Conservation (phyloP, 64 coral and sea anemone species). For the Actinia equina region DNA sequence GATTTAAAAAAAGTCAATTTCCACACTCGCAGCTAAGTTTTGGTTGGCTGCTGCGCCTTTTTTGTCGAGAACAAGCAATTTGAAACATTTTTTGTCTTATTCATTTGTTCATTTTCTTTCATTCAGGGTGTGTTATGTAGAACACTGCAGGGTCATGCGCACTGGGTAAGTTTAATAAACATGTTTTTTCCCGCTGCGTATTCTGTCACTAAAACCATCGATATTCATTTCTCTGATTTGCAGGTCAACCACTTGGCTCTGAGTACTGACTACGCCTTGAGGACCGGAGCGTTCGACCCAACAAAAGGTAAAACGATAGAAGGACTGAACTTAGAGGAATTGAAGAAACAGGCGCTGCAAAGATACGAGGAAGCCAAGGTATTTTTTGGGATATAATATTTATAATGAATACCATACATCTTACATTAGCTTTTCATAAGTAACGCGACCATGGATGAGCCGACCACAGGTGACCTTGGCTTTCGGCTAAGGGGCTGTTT, state of each 20-base stretch:
- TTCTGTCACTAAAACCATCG: not conserved
- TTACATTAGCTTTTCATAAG: no score
- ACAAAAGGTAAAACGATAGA: slow-evolving; percentile 31
- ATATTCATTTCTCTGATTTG: not conserved
- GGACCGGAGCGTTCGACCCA: slow-evolving; percentile 92
- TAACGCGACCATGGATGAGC: no score
- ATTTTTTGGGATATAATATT: not conserved
- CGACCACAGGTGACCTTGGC: no score
- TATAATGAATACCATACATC: no score
- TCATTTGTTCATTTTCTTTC: not conserved
- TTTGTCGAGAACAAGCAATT: no score
- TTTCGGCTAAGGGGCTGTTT: no score
- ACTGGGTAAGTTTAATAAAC: slow-evolving; percentile 65
- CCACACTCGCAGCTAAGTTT: no score
- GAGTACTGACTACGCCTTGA: slow-evolving; percentile 90
- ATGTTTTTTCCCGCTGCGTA: not conserved
- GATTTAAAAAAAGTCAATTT: no score
- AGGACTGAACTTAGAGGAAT: slow-evolving; percentile 4
- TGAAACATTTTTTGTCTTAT: not conserved
- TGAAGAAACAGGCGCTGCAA: slow-evolving; percentile 68
- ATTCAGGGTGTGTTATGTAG: slow-evolving; percentile 82
- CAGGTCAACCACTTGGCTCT: slow-evolving; percentile 82
- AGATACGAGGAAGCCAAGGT: slow-evolving; percentile 92
- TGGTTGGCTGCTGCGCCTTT: no score
- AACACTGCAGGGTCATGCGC: slow-evolving; percentile 94